Evolutionary conservation across 1,140 invertebrate species (phyloP), one percentile per base, ranked within the genome.

Genomic region (Phymastichus coffea): DNA sequence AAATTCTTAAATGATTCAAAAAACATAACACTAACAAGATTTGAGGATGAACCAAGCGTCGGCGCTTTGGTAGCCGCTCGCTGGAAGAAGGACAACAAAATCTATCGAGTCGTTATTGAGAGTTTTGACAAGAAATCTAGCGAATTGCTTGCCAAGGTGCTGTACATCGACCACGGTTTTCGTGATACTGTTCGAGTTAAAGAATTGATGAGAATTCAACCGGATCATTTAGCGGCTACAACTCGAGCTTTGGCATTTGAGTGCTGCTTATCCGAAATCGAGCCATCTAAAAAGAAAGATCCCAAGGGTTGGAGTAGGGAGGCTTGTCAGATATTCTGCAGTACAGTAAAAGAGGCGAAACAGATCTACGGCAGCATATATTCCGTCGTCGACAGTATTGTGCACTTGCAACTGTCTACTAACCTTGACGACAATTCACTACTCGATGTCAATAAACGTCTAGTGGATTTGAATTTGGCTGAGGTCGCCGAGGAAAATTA

Each of bases 141-240:
- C 1, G 38, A 81, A 57, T 38, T 70, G 23, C 40, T 64, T 35
- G 80, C 66, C 1, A 63, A 66, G 3, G 83, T 95, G 4, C 82
- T 86, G 43, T 93, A 88, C 69, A 84, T 95, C 19, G 93, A 97
- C 73, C 88, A 83, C 75, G 94, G 94, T 66, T 3, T 78, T 77
- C 2, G 70, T 79, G 17, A 68, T 84, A 1, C 52, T 37, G 22
- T 67, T 2, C 52, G 59, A 4, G 75, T n/a, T n/a, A n/a, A n/a
- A n/a, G n/a, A n/a, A 74, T 44, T 37, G 75, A 15, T 57, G 53
- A 38, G 2, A 53, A 17, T 44, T 73, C 0, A 35, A 59, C n/a
- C n/a, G n/a, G n/a, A n/a, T n/a, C n/a, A n/a, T n/a, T n/a, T n/a
- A n/a, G n/a, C n/a, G n/a, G 9, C 9, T 41, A 9, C 38, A 14